Evolutionary conservation across 1,140 invertebrate species (phyloP).

Genomic region (Heterodera carotae): DNA sequence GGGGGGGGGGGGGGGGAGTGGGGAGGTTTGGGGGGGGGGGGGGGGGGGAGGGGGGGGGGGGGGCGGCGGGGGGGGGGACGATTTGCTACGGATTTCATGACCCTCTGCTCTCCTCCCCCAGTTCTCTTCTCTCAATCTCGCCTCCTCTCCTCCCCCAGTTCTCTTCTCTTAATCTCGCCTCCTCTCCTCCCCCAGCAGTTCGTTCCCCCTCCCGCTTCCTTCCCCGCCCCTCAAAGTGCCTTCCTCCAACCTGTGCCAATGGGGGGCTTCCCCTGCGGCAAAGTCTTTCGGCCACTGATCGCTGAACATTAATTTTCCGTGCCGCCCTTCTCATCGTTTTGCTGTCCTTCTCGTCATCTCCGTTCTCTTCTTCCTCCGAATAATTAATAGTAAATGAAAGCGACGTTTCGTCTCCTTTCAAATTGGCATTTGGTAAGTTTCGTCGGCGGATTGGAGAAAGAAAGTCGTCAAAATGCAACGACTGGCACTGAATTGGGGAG

Average conservation of each 20-base stretch:
- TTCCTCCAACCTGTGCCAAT: not conserved
- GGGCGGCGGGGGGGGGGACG: no score
- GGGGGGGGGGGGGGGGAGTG: no score
- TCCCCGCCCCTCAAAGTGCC: not conserved
- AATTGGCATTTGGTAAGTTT: not conserved
- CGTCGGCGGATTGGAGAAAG: not conserved
- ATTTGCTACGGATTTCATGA: no score
- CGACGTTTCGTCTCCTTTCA: not conserved
- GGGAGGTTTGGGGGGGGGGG: no score
- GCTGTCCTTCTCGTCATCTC: not conserved
- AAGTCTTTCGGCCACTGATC: constrained; percentile 14
- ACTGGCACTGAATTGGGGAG: not conserved
- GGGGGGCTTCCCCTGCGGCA: constrained; percentile 24
- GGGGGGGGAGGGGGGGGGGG: no score
- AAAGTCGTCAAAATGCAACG: not conserved
- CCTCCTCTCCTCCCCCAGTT: not conserved
- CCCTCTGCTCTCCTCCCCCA: not conserved
- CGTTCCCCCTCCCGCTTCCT: not conserved
- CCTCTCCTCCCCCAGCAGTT: not conserved
- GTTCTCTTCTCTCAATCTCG: no score
- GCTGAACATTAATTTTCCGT: not conserved
- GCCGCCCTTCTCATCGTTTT: not conserved
- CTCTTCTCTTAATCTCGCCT: no score
- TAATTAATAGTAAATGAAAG: constrained; percentile 13
- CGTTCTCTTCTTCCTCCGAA: constrained; percentile 5